Evolutionary conservation across 2,113 vertebrate genomes (phyloP), one percentile per base, ranked within the genome.

Genomic region (Malaclemys terrapin): DNA sequence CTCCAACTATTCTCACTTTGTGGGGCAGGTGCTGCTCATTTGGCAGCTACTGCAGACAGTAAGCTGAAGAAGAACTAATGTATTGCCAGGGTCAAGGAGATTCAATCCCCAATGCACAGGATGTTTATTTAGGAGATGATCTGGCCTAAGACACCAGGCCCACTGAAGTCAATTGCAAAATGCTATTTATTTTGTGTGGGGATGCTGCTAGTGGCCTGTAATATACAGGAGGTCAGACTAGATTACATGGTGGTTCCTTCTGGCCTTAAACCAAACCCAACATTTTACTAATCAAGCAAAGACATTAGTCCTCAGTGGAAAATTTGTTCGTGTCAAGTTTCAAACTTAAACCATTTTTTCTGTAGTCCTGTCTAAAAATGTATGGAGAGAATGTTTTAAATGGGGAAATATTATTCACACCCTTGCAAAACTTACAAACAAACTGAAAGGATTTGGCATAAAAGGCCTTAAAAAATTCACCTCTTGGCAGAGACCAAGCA

Each of bases 41-140:
- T 35, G 25, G 57, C 13, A 89, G 38, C 38, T 69, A 0, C 0
- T 42, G 38, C 11, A 87, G 50, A 50, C 56, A 65, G 0, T 0
- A 84, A 84, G 59, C 14, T 1, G 1, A 24, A 50, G n/a, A n/a
- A 94, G 8, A 29, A 84, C 0, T 1, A 1, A 5, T 22, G 6
- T 80, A 24, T 79, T 89, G 35, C 49, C 0, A 17, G 10, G 47
- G 20, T n/a, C 65, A 10, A 22, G 82, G 83, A 50, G 22, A 84
- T 29, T 76, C 62, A 75, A 93, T 85, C 57, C 6, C 78, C 10
- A 0, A 31, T 22, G 49, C 56, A 88, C 79, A 87, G 82, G 4
- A 14, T 0, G 1, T 8, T n/a, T 87, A 84, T 81, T 94, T 87
- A 91, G 93, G 42, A 52, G 49, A 62, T 42, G 45, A 12, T 80